Evolutionary conservation across 2,888 invertebrate species (phyloP), one percentile per base, ranked within the genome.

Genomic region (Heliconius sara): DNA sequence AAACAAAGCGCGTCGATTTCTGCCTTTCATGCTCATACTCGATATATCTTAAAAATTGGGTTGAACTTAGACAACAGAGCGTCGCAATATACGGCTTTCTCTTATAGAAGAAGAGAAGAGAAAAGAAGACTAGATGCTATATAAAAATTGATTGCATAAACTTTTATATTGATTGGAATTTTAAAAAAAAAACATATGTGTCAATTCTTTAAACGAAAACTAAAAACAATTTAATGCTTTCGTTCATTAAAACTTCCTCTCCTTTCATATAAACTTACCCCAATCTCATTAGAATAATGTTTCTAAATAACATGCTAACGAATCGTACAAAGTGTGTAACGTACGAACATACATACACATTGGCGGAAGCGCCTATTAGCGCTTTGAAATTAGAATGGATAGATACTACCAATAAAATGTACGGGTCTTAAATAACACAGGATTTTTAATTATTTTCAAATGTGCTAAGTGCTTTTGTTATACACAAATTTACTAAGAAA

Each of bases 341-440:
- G 70, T 47, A 70, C 3, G 19, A 16, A 78, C 16, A 4, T 70
- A 70, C 70, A n/a, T 47, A 70, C 63, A 65, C 66, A 57, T 27
- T 57, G 66, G 52, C 52, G 74, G 57, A 75, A 75, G 74, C 75
- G n/a, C 60, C 73, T 73, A 73, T 73, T 73, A 73, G 60, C 60
- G 60, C 73, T n/a, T 60, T 25, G 22, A 34, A 60, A 73, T 73
- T 60, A 73, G 73, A n/a, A 73, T 60, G 19, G 60, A 60, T 60
- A 34, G 60, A 73, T 60, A 34, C 60, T 73, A 30, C 34, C 73
- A 60, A 73, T 73, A 73, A 73, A 72, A 73, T 73, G 73, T 73
- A 27, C n/a, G 30, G n/a, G 60, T n/a, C n/a, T 68, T 57, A 73
- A 73, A 60, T 57, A 73, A 57, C 57, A 57, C 2, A 60, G 34